Evolutionary conservation across 1,140 invertebrate species (phyloP).

Genomic region (Drosophila ercepeae): DNA sequence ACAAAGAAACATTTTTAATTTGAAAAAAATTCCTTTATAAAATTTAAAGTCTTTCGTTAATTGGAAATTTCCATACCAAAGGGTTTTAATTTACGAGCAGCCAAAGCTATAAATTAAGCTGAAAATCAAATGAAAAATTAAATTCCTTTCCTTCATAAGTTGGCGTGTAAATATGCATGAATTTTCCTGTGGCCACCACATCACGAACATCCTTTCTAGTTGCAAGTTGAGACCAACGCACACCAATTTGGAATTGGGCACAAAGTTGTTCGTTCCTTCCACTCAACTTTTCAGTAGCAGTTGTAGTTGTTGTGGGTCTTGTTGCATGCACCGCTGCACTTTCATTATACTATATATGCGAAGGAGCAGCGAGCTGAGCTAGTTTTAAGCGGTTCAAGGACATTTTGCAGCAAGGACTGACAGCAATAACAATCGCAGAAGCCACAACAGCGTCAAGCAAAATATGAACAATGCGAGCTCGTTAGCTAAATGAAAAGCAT

Average conservation of each 20-base stretch:
- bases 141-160: conserved; percentile 23
- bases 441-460: conserved; percentile 32
- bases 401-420: conserved; percentile 51
- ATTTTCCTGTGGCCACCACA: conserved; percentile 38
- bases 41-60: conserved; percentile 13
- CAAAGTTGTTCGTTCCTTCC: conserved; percentile 44
- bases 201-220: conserved; percentile 36
- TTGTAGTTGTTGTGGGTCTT: conserved; percentile 35
- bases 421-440: conserved; percentile 47
- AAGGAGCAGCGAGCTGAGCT: conserved; percentile 41
- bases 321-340: conserved; percentile 70
- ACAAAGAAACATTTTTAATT: neutral
- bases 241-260: conserved; percentile 50
- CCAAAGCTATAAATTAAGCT: neutral
- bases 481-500: conserved; percentile 53
- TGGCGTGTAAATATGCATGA: conserved; percentile 22
- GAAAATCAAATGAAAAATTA: conserved; percentile 10
- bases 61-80: conserved; percentile 1
- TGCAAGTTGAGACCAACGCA: conserved; percentile 21
- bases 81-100: conserved; percentile 19
- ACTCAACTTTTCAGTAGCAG: conserved; percentile 22
- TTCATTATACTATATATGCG: conserved; percentile 56
- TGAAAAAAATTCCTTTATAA: no score
- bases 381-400: conserved; percentile 74
- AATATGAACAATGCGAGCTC: conserved; percentile 49